These are phyloP conservation scores for Lytechinus pictus DNA, from an alignment of 35 echinoderm and acorn worm species.

Conservation along the genomic window DNA sequence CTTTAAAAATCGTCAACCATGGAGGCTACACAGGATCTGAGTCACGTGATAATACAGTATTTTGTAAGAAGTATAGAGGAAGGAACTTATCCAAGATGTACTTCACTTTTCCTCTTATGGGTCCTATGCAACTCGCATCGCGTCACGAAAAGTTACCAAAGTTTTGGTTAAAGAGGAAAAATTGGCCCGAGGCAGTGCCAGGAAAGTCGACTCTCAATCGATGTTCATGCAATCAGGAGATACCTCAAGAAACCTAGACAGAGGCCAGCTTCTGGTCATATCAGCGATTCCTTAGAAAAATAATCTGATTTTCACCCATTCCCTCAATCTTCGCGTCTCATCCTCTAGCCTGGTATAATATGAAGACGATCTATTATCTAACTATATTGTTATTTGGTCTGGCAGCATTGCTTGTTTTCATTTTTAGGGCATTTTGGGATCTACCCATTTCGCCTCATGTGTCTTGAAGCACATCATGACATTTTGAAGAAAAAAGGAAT, in stretches of 20 bases:
- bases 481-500: background rate
- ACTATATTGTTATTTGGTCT: conserved; percentile 20
- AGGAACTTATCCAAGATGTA: background rate
- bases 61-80: too few relatives aligned
- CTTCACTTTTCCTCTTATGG: background rate
- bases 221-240: conserved; percentile 10
- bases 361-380: background rate
- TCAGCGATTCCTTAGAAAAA: conserved; percentile 11
- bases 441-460: background rate
- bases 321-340: background rate
- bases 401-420: background rate
- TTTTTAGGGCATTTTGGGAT: background rate
- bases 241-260: background rate
- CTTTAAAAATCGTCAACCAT: too few relatives aligned
- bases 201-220: background rate
- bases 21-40: too few relatives aligned
- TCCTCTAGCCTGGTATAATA: background rate
- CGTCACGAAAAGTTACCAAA: background rate
- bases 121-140: background rate
- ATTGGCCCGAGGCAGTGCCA: background rate
- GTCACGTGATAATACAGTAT: too few relatives aligned
- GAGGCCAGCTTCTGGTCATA: background rate
- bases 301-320: background rate
- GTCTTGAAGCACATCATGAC: background rate
- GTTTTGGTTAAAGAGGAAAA: background rate